Evolutionary conservation across 2,888 invertebrate genomes (phyloP), one percentile per base, ranked within the genome.

Genomic region (Rhingia rostrata): DNA sequence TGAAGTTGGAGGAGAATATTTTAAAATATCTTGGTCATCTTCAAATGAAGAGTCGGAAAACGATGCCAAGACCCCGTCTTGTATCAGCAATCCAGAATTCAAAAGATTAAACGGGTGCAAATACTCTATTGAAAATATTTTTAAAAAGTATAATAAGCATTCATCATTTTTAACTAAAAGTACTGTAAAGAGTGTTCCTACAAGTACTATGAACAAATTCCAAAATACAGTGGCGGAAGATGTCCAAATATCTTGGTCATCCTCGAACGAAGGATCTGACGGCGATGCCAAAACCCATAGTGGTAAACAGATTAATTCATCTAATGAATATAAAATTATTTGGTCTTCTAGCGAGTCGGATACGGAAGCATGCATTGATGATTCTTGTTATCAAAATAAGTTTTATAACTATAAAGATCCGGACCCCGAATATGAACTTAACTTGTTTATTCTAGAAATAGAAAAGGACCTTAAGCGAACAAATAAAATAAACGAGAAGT

Each of bases 171-270:
- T 22, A 2, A 22, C 22, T 22, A 22, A 22, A 22, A 22, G 22
- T 22, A 22, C 22, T 22, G 22, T 22, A 2, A 22, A 22, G 22
- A 22, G 22, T 22, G 22, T 22, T 2, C 22, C 22, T 22, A 2
- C 22, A 22, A 22, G 22, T 22, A 22, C 22, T 22, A 22, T 22
- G 22, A 22, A 22, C 2, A 22, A 22, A 22, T 22, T 22, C 22
- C 22, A 22, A 22, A 22, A 22, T 22, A 22, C 1, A 22, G 22
- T 22, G 22, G 22, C 1, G 22, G 49, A 30, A 7, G 22, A 49
- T 3, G 43, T 14, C 30, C 12, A n/a, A 10, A 67, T 60, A 4
- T 10, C 10, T 60, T 66, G 49, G 22, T 51, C 56, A 41, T 64
- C 63, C 0, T 47, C 47, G 3, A 22, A 14, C 9, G 22, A 30